Evolutionary conservation across 2,797 vertebrate genomes (phyloP).

Genomic region (Tapirus indicus): DNA sequence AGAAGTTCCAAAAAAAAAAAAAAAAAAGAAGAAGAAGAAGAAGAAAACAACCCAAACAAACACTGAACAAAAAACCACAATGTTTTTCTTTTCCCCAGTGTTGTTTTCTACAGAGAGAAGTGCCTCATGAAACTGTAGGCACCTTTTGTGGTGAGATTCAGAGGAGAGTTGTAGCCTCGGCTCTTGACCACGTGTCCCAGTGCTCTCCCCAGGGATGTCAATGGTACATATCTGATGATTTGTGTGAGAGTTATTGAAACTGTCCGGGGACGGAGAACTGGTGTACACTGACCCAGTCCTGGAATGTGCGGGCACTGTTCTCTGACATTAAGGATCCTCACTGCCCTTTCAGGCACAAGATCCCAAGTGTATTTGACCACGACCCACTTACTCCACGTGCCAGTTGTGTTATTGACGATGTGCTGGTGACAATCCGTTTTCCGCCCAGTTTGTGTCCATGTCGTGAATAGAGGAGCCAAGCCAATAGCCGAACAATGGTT

Average conservation of each 20-base stretch:
- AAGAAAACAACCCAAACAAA: constrained; percentile 61
- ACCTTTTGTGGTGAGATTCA: background rate
- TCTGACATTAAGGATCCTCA: background rate
- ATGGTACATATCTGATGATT: background rate
- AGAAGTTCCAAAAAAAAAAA: background rate
- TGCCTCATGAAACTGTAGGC: background rate
- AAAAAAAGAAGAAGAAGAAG: background rate
- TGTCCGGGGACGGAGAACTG: background rate
- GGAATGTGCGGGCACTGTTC: background rate
- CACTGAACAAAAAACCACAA: constrained; percentile 27
- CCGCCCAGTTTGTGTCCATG: background rate
- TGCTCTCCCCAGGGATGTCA: background rate
- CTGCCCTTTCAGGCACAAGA: background rate
- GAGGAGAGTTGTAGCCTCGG: background rate
- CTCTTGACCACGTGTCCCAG: background rate
- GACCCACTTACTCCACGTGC: background rate
- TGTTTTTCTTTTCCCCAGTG: constrained; percentile 45
- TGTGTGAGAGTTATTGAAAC: background rate
- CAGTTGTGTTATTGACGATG: background rate
- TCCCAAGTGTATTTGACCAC: background rate
- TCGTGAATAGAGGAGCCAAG: background rate
- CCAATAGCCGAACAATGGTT: background rate
- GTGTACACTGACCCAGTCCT: background rate
- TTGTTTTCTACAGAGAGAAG: constrained; percentile 3
- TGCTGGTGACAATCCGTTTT: background rate